Conservation (phyloP, 2,113 vertebrate genomes). For the Xerus inauris region DNA sequence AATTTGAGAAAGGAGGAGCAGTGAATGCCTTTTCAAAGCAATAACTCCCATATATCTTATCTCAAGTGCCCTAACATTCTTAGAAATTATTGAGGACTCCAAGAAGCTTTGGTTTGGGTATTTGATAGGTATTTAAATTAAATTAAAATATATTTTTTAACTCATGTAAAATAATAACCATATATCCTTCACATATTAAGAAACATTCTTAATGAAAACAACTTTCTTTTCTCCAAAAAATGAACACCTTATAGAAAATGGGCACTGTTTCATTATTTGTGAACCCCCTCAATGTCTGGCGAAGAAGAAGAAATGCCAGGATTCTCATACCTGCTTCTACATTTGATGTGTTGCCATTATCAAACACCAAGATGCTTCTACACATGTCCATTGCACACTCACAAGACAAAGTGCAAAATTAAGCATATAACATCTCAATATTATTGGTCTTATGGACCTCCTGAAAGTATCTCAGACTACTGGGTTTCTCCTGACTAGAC, state of each 20-base stretch:
- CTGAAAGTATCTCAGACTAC: not conserved
- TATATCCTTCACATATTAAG: not conserved
- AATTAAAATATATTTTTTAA: not conserved
- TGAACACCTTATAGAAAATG: not conserved
- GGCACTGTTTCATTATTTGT: not conserved
- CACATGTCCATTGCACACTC: rapidly evolving
- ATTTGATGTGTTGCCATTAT: not conserved
- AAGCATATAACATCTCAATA: not conserved
- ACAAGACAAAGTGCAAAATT: not conserved
- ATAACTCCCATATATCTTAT: not conserved
- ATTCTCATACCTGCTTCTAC: not conserved
- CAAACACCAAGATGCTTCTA: not conserved
- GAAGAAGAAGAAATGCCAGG: not conserved
- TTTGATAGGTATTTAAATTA: not conserved
- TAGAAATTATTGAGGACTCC: not conserved
- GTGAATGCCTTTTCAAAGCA: not conserved
- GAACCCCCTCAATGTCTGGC: not conserved
- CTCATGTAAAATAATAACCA: not conserved
- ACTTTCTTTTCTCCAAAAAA: not conserved
- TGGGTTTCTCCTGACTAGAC: not conserved
- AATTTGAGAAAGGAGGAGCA: not conserved
- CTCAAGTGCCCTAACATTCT: not conserved
- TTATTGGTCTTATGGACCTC: not conserved
- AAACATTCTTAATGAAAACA: not conserved
- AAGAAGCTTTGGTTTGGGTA: not conserved